phyloP scores from a whole-genome alignment of 2,888 invertebrate genomes.

The Euproctis similis region DNA sequence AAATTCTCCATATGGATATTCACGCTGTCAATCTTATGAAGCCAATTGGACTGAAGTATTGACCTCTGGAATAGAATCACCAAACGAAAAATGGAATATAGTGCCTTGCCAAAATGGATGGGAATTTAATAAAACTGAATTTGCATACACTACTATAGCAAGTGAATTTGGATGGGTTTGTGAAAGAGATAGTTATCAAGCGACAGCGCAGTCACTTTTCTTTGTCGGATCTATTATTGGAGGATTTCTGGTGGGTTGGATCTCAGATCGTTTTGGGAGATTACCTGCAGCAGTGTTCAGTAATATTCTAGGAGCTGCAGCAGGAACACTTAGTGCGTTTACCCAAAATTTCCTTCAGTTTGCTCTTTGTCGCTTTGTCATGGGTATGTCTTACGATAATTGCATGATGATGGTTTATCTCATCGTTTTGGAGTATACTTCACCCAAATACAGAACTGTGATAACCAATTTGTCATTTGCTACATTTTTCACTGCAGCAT shows the following conservation, averaged over 20 bases:
- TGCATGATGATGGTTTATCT: conserved; percentile 56
- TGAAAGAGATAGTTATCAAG: conserved; percentile 47
- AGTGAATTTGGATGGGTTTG: conserved; percentile 57
- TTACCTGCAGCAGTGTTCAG: conserved; percentile 42
- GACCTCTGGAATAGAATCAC: conserved; percentile 16
- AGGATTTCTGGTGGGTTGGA: conserved; percentile 46
- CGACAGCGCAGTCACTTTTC: conserved; percentile 48
- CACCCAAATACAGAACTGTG: conserved; percentile 50
- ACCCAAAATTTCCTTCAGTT: conserved; percentile 37
- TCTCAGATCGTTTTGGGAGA: conserved; percentile 49
- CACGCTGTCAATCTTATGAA: conserved; percentile 40
- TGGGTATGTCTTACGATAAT: conserved; percentile 55
- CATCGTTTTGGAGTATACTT: conserved; percentile 46
- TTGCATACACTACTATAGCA: conserved; percentile 50
- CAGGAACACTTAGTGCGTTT: conserved; percentile 41
- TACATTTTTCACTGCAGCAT: conserved; percentile 38
- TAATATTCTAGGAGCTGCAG: conserved; percentile 43
- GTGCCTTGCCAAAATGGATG: conserved; percentile 43
- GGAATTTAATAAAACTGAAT: conserved; percentile 53
- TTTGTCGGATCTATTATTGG: conserved; percentile 52
- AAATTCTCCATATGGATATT: conserved; percentile 38
- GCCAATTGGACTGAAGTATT: conserved; percentile 48
- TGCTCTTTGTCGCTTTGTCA: conserved; percentile 42
- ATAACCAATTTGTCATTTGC: conserved; percentile 49
- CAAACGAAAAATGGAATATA: conserved; percentile 33